Conservation (phyloP, 2,888 invertebrate species). For the Sepioteuthis lessoniana region DNA sequence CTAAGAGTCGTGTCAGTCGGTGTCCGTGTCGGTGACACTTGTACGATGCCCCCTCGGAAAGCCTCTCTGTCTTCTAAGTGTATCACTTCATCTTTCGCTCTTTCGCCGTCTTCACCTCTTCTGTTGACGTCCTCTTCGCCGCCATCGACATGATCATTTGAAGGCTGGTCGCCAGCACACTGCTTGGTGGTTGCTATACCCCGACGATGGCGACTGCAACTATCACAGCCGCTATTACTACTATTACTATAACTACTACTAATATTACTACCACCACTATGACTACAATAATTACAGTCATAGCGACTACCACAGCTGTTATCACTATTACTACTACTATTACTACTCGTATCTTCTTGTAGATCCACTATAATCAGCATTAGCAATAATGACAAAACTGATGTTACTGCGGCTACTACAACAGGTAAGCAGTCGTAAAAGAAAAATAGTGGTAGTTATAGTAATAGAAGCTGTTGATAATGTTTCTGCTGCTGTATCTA, state of each 20-base stretch:
- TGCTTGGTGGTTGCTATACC: no score
- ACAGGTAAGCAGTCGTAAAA: background rate
- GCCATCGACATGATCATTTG: background rate
- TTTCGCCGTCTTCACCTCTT: no score
- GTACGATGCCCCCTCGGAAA: background rate
- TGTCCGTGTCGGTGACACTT: conserved; percentile 12
- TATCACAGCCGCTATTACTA: no score
- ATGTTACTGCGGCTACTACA: background rate
- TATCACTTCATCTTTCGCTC: background rate
- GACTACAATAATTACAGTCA: background rate
- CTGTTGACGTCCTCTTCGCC: background rate
- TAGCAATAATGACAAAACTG: background rate
- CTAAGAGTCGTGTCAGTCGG: conserved; percentile 14
- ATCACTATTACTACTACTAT: background rate
- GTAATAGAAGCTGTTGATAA: background rate
- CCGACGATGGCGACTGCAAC: no score
- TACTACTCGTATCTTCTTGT: background rate
- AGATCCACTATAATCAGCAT: background rate
- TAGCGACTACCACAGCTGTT: background rate
- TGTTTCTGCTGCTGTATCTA: background rate
- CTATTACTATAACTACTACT: background rate
- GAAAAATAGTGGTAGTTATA: background rate
- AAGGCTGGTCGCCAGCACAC: background rate
- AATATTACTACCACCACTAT: background rate
- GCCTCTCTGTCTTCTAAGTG: background rate